Conservation (phyloP, 2,888 invertebrate genomes). For the Cryptus armator region DNA sequence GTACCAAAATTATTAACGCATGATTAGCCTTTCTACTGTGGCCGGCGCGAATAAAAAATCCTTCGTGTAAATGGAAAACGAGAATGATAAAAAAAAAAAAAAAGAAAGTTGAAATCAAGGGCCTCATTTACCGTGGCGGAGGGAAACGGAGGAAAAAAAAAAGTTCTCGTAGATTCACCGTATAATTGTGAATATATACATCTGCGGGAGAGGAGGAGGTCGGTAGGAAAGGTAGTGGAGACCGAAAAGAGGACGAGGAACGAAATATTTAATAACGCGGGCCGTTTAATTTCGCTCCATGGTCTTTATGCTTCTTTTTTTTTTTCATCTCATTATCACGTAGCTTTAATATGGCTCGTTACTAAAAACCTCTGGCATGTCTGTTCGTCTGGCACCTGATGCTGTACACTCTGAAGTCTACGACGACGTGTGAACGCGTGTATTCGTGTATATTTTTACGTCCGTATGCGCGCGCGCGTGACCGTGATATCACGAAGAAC, state of each 20-base stretch:
- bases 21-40: not conserved
- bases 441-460: not conserved
- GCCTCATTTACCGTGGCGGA: constrained; percentile 50
- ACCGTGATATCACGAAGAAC: constrained; percentile 8
- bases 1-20: not conserved
- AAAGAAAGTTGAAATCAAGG: not conserved
- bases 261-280: constrained; percentile 62
- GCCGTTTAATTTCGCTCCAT: constrained; percentile 56
- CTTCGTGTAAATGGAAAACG: not conserved
- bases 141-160: constrained; percentile 44
- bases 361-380: constrained; percentile 42
- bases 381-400: constrained; percentile 25
- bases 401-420: constrained; percentile 7
- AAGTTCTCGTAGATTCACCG: constrained; percentile 56
- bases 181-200: constrained; percentile 56
- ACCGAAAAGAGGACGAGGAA: constrained; percentile 26
- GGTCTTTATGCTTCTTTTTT: constrained; percentile 34
- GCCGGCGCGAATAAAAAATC: constrained; percentile 45
- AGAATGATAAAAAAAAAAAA: constrained; percentile 36
- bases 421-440: not conserved
- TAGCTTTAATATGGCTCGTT: constrained; percentile 56
- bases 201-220: constrained; percentile 26
- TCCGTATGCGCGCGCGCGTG: too few species aligned
- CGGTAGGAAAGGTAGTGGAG: not conserved
- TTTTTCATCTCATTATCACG: constrained; percentile 62